Conservation (phyloP, 2,113 vertebrate genomes). For the Rhinichthys klamathensis region DNA sequence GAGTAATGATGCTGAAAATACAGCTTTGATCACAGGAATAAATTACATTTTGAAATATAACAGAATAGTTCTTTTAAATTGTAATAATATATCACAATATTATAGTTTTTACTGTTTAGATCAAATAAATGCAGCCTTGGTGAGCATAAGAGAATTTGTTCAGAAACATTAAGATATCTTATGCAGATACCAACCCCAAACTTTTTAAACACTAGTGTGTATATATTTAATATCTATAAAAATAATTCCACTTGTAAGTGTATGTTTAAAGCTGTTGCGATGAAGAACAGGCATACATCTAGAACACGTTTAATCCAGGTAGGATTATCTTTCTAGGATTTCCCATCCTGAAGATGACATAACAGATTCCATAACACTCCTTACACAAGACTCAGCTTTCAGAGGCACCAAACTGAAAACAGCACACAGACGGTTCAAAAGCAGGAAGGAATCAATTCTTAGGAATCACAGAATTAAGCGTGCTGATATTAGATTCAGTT, state of each 20-base stretch:
- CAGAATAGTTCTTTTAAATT: background rate
- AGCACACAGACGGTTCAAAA: background rate
- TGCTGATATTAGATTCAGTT: background rate
- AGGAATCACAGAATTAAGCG: background rate
- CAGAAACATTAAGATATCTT: background rate
- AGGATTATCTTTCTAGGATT: conserved; percentile 57
- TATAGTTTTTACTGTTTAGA: background rate
- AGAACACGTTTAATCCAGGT: conserved; percentile 43
- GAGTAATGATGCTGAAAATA: background rate
- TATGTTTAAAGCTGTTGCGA: background rate
- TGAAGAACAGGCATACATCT: conserved; percentile 15
- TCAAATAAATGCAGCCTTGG: background rate
- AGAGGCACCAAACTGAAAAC: background rate
- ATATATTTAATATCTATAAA: background rate
- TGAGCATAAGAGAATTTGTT: background rate
- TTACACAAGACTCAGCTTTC: conserved; percentile 64
- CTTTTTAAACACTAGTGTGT: background rate
- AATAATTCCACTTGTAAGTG: background rate
- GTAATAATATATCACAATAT: background rate
- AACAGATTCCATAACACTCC: conserved; percentile 62
- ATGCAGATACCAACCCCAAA: background rate
- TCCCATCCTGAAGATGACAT: conserved; percentile 62
- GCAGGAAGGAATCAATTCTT: background rate
- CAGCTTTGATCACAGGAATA: background rate
- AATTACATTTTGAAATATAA: background rate